Conservation (phyloP, 2,113 vertebrate species). For the Passerina amoena region DNA sequence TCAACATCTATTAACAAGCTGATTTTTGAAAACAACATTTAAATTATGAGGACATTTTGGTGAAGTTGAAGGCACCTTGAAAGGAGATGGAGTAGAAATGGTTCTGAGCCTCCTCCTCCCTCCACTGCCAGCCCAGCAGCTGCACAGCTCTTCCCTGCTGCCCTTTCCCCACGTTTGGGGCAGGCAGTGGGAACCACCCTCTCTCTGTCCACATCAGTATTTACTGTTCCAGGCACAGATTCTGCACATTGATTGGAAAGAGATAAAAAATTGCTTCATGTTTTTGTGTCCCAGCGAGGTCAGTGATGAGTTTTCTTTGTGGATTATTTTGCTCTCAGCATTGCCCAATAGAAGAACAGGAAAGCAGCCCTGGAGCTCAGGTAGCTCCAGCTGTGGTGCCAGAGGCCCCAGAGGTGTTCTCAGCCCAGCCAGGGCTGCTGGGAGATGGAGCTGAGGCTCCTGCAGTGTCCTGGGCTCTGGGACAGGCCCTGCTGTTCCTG, state of each 20-base stretch:
- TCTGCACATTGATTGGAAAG: neutral
- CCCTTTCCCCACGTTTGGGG: neutral
- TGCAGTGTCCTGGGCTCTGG: neutral
- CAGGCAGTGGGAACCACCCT: neutral
- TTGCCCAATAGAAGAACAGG: neutral
- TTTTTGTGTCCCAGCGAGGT: neutral
- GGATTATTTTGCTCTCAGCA: neutral
- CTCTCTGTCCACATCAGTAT: neutral
- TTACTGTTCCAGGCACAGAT: neutral
- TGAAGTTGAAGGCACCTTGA: conserved; percentile 58
- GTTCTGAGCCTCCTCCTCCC: neutral
- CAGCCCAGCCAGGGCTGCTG: neutral
- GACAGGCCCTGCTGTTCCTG: neutral
- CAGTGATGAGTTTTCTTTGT: neutral
- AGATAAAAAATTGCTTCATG: neutral
- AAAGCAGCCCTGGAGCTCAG: neutral
- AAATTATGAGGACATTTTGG: neutral
- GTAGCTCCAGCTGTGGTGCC: neutral
- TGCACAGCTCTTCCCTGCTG: neutral
- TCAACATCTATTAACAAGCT: conserved; percentile 26
- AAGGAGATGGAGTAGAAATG: neutral
- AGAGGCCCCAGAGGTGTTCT: neutral
- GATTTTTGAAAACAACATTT: conserved; percentile 6
- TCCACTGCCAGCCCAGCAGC: neutral
- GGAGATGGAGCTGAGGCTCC: neutral